phyloP scores from a whole-genome alignment of 2,797 vertebrate genomes.

The Pangasius macronema region DNA sequence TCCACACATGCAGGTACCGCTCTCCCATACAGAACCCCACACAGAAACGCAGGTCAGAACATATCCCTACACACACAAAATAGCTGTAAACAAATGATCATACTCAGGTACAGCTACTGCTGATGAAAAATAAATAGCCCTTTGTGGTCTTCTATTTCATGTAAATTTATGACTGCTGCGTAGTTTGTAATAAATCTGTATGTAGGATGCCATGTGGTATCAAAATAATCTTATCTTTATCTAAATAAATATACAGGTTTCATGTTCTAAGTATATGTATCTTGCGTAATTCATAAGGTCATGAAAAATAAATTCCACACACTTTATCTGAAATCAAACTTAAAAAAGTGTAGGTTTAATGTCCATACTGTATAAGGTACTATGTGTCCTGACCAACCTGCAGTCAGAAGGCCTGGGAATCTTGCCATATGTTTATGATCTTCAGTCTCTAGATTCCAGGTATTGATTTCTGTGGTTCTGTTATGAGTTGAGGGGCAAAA shows the following conservation, averaged over 20 bases:
- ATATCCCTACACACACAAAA: slow-evolving; percentile 57
- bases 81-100: not conserved
- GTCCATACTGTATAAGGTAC: not conserved
- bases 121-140: not conserved
- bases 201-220: not conserved
- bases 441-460: slow-evolving; percentile 75
- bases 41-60: slow-evolving; percentile 65
- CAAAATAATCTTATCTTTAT: not conserved
- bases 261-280: not conserved
- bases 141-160: not conserved
- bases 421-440: slow-evolving; percentile 70
- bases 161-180: not conserved
- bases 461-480: slow-evolving; percentile 65
- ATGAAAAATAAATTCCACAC: slow-evolving; percentile 6
- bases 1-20: slow-evolving; percentile 65
- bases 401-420: slow-evolving; percentile 60
- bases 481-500: slow-evolving; percentile 63
- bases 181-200: not conserved
- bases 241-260: not conserved
- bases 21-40: slow-evolving; percentile 67
- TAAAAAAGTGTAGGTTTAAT: not conserved
- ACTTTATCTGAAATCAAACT: not conserved
- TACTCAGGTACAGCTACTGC: not conserved
- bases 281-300: too few species aligned
- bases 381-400: slow-evolving; percentile 54